Evolutionary conservation across 2,797 vertebrate species (phyloP).

Genomic region (Hyperoplus lanceolatus): DNA sequence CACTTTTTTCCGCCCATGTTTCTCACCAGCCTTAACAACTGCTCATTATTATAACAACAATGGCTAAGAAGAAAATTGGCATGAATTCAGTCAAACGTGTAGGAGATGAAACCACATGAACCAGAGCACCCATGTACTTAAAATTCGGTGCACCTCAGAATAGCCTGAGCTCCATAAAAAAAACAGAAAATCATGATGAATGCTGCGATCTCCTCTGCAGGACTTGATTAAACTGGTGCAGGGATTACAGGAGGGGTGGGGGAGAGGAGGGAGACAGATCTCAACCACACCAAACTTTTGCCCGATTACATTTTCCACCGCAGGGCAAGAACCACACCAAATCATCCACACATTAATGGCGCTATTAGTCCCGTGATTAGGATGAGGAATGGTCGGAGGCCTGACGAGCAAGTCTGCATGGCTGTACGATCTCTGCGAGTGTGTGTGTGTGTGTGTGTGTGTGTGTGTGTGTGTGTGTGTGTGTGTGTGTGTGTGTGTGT

Average conservation of each 20-base stretch:
- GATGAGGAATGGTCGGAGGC: conserved; percentile 41
- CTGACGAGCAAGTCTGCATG: conserved; percentile 46
- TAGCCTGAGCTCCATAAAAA: conserved; percentile 20
- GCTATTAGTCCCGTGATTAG: conserved; percentile 72
- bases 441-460: conserved; percentile 13
- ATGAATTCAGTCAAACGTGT: neutral
- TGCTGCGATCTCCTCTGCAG: conserved; percentile 29
- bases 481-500: conserved; percentile 9
- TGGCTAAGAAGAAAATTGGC: neutral
- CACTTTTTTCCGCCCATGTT: neutral
- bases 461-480: conserved; percentile 15
- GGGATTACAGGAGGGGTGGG: neutral
- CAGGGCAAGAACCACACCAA: conserved; percentile 60
- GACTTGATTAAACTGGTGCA: conserved; percentile 51
- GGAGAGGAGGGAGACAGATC: conserved; percentile 34
- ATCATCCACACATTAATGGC: conserved; percentile 69
- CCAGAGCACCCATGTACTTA: neutral
- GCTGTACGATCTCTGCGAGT: conserved; percentile 2
- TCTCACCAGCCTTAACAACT: neutral
- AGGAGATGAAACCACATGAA: conserved; percentile 11
- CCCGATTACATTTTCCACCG: conserved; percentile 56
- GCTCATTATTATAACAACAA: conserved; percentile 17
- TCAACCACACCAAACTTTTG: conserved; percentile 14
- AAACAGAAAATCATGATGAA: conserved; percentile 53
- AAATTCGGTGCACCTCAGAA: conserved; percentile 37